A percentile compares a stretch with the other conserved stretches of the same genome.
Evolutionary conservation across 2,888 invertebrate species (phyloP).

Genomic region (Carpatolechia fugitivella): DNA sequence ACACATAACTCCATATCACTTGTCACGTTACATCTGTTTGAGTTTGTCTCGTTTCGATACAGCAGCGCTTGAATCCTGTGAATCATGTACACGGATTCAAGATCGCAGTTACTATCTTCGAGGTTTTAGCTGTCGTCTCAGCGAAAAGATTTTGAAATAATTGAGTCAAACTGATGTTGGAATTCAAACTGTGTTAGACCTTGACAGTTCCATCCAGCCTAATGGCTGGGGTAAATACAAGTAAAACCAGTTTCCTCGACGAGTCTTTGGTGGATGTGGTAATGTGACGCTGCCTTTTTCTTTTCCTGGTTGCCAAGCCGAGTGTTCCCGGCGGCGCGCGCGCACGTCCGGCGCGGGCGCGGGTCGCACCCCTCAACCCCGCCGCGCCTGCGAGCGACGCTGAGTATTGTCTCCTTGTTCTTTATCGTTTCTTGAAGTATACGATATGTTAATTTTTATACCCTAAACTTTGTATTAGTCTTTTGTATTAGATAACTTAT

Average conservation of each 20-base stretch:
- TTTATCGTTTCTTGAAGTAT: conserved; percentile 63
- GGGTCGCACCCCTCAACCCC: conserved; percentile 7
- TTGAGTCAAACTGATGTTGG: too few species aligned
- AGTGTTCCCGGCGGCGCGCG: not conserved
- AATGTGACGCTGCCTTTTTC: conserved; percentile 7
- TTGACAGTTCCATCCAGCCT: too few species aligned
- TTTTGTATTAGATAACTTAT: conserved; percentile 78
- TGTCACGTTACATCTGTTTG: too few species aligned
- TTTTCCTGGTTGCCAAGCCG: not conserved
- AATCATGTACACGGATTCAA: not conserved
- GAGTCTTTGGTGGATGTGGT: not conserved
- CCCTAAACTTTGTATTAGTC: conserved; percentile 73
- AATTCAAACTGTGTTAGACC: too few species aligned
- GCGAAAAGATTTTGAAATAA: too few species aligned
- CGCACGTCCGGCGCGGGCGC: not conserved
- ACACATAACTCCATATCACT: conserved; percentile 13
- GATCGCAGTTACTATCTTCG: not conserved
- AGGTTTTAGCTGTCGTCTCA: too few species aligned
- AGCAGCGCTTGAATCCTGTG: too few species aligned
- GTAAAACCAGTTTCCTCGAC: not conserved
- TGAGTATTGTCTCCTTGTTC: conserved; percentile 74
- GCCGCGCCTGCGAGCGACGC: conserved; percentile 34
- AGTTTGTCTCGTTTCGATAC: too few species aligned
- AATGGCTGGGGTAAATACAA: too few species aligned
- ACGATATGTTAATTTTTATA: conserved; percentile 76